Evolutionary conservation across 2,797 vertebrate genomes (phyloP), one percentile per base, ranked within the genome.

Genomic region (Chrysocyon brachyurus): DNA sequence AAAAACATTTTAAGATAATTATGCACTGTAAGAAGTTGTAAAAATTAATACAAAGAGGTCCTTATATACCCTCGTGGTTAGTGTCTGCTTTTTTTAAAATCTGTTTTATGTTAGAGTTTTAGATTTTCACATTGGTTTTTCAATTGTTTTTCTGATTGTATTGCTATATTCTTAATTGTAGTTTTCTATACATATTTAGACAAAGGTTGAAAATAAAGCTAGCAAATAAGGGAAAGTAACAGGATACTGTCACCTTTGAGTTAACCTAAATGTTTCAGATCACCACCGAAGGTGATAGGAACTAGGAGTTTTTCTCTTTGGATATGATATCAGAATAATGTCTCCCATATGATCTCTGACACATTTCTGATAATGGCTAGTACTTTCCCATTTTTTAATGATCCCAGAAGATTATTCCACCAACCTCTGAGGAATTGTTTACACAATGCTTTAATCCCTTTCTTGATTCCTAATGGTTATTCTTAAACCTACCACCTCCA

Each of bases 61-160:
- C n/a, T 3, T 3, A 0, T 68, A 54, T n/a, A 28, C 26, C 28
- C 5, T 75, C 31, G 36, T 57, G 31, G 14, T 78, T 31, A 28
- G 49, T 46, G 12, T 77, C 78, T n/a, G 17, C 59, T 64, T 52
- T 64, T 79, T 49, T 78, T n/a, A 59, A 64, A 82, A 15, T 9
- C 22, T 16, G 26, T 57, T 81, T 85, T 63, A 66, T 64, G 75
- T 83, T 70, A 88, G 1, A 26, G 52, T 66, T 81, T 56, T 75
- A n/a, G 63, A 61, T 93, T 95, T 93, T 93, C 57, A 73, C 40
- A 63, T 31, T 89, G 31, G 33, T 56, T 81, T 95, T 63, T 15
- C 28, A 72, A 7, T 72, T 84, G 6, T 91, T 94, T 90, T 28
- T 82, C 31, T 40, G n/a, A 90, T 8, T 19, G 28, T 36, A 28